These are phyloP conservation scores for Tipula confusa DNA, from an alignment of 2,888 invertebrate species.

Conservation along the genomic window DNA sequence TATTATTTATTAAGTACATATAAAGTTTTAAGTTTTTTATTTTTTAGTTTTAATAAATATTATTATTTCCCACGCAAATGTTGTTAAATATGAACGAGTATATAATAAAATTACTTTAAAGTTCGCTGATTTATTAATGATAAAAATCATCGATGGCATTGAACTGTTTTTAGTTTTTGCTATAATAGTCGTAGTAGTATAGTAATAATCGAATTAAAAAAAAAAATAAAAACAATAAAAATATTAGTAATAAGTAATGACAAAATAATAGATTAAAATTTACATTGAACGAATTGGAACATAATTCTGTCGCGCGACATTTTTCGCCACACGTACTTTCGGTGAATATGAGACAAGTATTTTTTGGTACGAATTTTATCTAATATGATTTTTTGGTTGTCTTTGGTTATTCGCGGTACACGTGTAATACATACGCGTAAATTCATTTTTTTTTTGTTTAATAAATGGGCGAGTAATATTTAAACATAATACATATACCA, in stretches of 20 bases:
- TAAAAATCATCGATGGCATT: constrained; percentile 14
- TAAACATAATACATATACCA: no score
- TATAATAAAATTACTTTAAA: not conserved
- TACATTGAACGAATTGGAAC: not conserved
- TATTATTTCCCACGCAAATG: not conserved
- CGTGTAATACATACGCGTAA: not conserved
- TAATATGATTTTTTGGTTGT: not conserved
- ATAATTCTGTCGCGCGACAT: not conserved
- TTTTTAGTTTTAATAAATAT: constrained; percentile 7
- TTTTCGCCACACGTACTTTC: no score
- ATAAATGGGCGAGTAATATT: no score
- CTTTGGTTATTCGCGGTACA: not conserved
- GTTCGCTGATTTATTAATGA: constrained; percentile 1
- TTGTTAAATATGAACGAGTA: not conserved
- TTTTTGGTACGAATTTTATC: not conserved
- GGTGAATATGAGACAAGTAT: not conserved
- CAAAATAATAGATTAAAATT: not conserved
- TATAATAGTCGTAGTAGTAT: not conserved
- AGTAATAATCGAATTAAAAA: not conserved
- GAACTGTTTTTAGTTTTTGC: not conserved
- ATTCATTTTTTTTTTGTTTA: not conserved
- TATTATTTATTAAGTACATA: not conserved
- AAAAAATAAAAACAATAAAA: not conserved
- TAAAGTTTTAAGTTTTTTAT: not conserved
- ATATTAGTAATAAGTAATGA: not conserved